phyloP scores from a whole-genome alignment of 2,113 vertebrate genomes.

The Sturnira hondurensis region DNA sequence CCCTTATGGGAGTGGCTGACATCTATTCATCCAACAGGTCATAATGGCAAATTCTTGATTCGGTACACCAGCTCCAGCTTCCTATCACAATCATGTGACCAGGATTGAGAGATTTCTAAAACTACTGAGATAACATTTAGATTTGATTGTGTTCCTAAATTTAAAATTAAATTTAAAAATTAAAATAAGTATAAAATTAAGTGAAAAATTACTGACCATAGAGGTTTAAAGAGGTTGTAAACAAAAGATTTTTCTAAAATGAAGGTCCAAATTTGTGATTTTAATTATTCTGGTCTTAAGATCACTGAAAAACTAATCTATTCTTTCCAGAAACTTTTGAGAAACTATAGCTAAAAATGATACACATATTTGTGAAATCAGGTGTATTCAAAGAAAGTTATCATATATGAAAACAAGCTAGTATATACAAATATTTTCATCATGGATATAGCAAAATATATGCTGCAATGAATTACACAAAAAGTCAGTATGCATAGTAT shows the following conservation, averaged over 20 bases:
- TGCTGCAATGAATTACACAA: neutral
- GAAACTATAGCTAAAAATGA: neutral
- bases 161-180: neutral
- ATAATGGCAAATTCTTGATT: neutral
- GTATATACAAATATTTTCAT: neutral
- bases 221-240: neutral
- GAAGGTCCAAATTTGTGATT: neutral
- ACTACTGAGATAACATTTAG: neutral
- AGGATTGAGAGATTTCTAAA: neutral
- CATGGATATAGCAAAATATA: neutral
- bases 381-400: neutral
- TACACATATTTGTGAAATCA: neutral
- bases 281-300: neutral
- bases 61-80: neutral
- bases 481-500: neutral
- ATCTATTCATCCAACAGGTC: neutral
- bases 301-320: neutral
- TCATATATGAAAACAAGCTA: neutral
- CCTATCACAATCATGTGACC: neutral
- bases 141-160: neutral
- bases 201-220: neutral
- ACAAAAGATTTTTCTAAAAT: neutral
- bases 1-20: neutral
- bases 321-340: neutral
- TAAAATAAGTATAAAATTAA: neutral